Evolutionary conservation across 1,140 invertebrate species (phyloP).

Genomic region (Brachionus koreanus): DNA sequence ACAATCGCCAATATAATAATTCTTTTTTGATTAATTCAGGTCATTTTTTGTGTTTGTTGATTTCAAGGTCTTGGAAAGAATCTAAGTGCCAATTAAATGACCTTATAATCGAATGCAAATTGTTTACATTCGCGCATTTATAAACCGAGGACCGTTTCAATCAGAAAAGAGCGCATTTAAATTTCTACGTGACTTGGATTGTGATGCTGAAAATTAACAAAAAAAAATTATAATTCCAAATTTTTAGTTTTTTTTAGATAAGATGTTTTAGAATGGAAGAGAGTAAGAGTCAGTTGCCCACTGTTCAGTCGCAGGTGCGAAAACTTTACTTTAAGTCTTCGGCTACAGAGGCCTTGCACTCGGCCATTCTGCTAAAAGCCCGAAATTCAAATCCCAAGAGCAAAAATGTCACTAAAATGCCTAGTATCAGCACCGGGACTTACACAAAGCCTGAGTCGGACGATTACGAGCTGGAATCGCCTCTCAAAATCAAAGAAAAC

Average conservation of each 20-base stretch:
- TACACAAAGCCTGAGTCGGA: background rate
- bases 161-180: background rate
- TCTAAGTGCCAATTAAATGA: slow-evolving; percentile 1
- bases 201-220: background rate
- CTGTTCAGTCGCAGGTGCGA: slow-evolving; percentile 1
- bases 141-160: background rate
- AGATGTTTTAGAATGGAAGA: slow-evolving; percentile 1
- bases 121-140: slow-evolving; percentile 6
- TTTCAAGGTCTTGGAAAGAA: background rate
- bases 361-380: slow-evolving; percentile 8
- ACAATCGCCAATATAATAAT: background rate
- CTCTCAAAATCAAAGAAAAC: slow-evolving; percentile 31
- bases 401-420: background rate
- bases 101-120: background rate
- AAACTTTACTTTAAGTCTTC: slow-evolving; percentile 28
- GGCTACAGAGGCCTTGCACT: background rate
- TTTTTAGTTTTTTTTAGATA: background rate
- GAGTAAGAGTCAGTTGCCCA: background rate
- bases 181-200: background rate
- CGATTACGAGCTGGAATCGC: slow-evolving; percentile 8
- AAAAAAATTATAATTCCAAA: background rate
- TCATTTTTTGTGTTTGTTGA: background rate
- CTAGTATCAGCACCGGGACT: background rate
- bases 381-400: background rate
- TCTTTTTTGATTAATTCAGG: background rate